Conservation (phyloP, 23 tunicate species). For the Aplidium turbinatum region DNA sequence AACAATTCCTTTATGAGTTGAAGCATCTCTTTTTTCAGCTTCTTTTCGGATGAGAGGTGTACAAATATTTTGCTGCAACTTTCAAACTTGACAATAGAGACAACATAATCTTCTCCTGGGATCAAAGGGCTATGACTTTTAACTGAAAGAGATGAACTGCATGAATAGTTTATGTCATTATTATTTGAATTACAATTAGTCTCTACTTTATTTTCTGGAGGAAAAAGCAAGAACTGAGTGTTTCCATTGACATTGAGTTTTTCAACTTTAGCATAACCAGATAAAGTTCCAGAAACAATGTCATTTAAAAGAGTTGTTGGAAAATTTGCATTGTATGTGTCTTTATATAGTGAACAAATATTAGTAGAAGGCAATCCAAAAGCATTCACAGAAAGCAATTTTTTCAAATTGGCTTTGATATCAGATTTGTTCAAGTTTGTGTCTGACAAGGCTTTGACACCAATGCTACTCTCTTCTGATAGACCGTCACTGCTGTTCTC, state of each 20-base stretch:
- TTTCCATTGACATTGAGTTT: background rate
- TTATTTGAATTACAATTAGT: background rate
- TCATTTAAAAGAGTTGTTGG: constrained; percentile 7
- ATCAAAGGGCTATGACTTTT: constrained; percentile 1
- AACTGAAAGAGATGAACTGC: constrained; percentile 6
- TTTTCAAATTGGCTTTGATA: constrained; percentile 19
- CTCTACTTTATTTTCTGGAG: background rate
- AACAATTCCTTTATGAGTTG: background rate
- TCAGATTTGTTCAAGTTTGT: too few relatives aligned
- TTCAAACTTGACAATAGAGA: constrained; percentile 9
- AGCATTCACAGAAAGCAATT: constrained; percentile 32
- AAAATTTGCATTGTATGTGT: constrained; percentile 32
- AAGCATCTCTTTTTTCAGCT: constrained; percentile 8
- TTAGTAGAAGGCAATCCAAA: constrained; percentile 43
- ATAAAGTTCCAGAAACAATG: constrained; percentile 4
- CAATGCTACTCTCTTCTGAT: too few relatives aligned
- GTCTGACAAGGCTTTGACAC: too few relatives aligned
- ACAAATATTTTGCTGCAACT: constrained; percentile 44
- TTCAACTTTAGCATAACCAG: constrained; percentile 31
- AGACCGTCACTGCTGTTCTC: too few relatives aligned
- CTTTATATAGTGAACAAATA: constrained; percentile 35
- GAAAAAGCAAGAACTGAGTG: constrained; percentile 34
- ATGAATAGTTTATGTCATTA: too few relatives aligned
- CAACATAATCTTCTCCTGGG: constrained; percentile 30
- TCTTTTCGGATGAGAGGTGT: constrained; percentile 20